These are phyloP conservation scores for Antechinus flavipes DNA, from an alignment of 2,113 vertebrate species.

Conservation along the genomic window DNA sequence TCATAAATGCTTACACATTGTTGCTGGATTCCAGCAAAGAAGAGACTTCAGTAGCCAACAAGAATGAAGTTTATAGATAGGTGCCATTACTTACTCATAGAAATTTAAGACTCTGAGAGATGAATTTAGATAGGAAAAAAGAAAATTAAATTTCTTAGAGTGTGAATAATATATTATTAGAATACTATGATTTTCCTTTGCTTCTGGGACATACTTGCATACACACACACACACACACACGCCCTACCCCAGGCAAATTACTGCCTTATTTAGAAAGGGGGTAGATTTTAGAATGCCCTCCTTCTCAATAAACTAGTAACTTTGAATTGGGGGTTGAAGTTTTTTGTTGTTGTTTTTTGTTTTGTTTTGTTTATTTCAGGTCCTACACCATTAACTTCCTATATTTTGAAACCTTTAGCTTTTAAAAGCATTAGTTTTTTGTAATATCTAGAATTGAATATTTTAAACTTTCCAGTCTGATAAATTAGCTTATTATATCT, in stretches of 20 bases:
- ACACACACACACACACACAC: background rate
- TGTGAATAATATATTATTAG: background rate
- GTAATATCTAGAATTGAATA: background rate
- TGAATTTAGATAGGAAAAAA: background rate
- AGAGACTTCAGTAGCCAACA: background rate
- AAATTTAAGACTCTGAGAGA: background rate
- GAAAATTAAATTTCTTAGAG: background rate
- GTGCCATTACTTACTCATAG: background rate
- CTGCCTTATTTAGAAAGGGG: constrained; percentile 11
- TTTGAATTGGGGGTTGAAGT: background rate
- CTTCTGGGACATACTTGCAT: constrained; percentile 15
- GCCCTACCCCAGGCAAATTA: background rate
- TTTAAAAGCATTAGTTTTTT: background rate
- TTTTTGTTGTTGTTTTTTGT: background rate
- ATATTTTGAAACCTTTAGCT: background rate
- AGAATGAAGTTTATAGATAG: background rate
- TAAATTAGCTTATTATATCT: accelerated
- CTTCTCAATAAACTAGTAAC: background rate
- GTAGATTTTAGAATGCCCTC: background rate
- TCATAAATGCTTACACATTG: background rate
- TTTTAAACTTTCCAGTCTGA: accelerated
- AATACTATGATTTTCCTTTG: background rate
- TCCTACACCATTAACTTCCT: background rate
- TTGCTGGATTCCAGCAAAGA: background rate
- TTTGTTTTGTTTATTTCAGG: background rate